Evolutionary conservation across 2,113 vertebrate genomes (phyloP), one percentile per base, ranked within the genome.

Genomic region (Saimiri boliviensis): DNA sequence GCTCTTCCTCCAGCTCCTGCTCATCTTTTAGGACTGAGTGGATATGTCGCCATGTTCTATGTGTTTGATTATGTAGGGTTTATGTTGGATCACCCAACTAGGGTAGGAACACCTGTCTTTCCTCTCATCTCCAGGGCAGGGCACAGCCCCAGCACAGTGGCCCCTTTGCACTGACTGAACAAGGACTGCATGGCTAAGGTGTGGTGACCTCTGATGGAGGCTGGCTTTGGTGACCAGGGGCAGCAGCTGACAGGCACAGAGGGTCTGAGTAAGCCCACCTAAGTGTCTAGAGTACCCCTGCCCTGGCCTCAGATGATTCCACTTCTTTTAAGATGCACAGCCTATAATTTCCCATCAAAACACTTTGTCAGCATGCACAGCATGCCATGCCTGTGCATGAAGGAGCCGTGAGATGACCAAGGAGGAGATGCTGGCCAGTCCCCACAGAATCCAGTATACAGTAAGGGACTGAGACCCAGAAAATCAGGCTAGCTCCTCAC

Each of bases 61-160:
- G 25, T 45, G 20, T 70, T 60, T 60, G 11, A 27, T 88, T 56
- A 40, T 10, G 63, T 14, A 66, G 45, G 21, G 60, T 21, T 76
- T 82, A 32, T 14, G 27, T 11, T 49, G 76, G 54, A 49, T 4
- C 35, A 2, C 73, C 17, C 13, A 2, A 30, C 23, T 8, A 5
- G 21, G 16, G 45, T 37, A 91, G 27, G 47, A 35, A 5, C 4
- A 7, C 27, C 56, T 45, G 0, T 70, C 63, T 80, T 86, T 54
- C 58, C 42, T 68, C n/a, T 90, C 19, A 17, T 14, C 68, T 27
- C 27, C 9, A 35, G 32, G 11, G 83, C 37, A 32, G 10, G 6
- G 30, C 1, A 0, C 23, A 63, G 20, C 10, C 27, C 66, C 71
- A 6, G 21, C 2, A 71, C 2, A 17, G 66, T 0, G 4, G 35